Evolutionary conservation across 2,888 invertebrate species (phyloP).

Genomic region (Cremastinae sp.): DNA sequence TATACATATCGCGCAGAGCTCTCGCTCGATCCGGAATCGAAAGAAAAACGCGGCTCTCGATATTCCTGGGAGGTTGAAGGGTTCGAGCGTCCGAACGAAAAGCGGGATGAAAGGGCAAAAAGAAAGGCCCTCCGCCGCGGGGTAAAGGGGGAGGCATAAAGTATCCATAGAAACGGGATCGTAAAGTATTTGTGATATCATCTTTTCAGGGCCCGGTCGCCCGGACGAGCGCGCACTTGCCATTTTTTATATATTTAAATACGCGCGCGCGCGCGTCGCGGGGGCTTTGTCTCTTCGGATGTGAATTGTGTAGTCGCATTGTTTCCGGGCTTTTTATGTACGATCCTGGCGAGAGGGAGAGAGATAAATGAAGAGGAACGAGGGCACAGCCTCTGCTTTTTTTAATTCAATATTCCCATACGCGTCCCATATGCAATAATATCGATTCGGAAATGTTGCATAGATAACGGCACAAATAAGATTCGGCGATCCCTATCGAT

Average conservation of each 20-base stretch:
- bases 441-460: constrained; percentile 33
- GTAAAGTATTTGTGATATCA: constrained; percentile 76
- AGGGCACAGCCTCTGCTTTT: constrained; percentile 21
- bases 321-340: constrained; percentile 71
- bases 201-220: constrained; percentile 69
- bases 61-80: constrained; percentile 41
- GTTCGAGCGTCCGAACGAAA: constrained; percentile 59
- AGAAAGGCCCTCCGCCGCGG: constrained; percentile 55
- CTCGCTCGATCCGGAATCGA: neutral
- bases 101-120: constrained; percentile 35
- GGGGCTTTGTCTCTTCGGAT: constrained; percentile 71
- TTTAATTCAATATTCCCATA: constrained; percentile 28
- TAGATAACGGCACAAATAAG: constrained; percentile 25
- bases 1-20: constrained; percentile 44
- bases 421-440: constrained; percentile 22
- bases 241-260: neutral
- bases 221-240: constrained; percentile 27
- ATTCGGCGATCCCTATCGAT: constrained; percentile 24
- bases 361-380: constrained; percentile 16
- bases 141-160: constrained; percentile 71
- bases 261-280: constrained; percentile 26
- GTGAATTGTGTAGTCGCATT: constrained; percentile 72
- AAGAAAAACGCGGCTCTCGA: neutral
- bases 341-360: constrained; percentile 13
- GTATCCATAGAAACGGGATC: constrained; percentile 73